Evolutionary conservation across 1,140 invertebrate species (phyloP).

Genomic region (Zaprionus ornatus): DNA sequence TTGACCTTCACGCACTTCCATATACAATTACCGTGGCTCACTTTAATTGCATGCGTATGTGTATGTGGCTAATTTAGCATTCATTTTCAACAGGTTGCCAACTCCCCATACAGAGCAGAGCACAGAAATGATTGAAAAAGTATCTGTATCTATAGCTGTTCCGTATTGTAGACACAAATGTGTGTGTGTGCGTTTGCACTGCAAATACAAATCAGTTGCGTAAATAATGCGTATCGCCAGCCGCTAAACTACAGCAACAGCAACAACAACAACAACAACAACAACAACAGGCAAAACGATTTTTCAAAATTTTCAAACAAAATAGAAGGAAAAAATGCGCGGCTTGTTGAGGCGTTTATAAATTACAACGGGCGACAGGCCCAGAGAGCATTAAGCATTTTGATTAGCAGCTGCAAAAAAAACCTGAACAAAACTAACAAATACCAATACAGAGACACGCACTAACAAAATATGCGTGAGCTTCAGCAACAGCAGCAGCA

Average conservation of each 20-base stretch:
- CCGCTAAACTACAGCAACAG: neutral
- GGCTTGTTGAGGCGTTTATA: constrained; percentile 68
- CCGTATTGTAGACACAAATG: constrained; percentile 9
- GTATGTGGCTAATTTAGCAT: neutral
- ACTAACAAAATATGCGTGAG: constrained; percentile 57
- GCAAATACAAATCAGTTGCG: constrained; percentile 81
- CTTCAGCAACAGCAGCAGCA: constrained; percentile 19
- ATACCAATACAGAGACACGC: constrained; percentile 15
- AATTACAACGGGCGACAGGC: constrained; percentile 65
- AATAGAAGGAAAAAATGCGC: constrained; percentile 14
- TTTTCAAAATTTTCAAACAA: constrained; percentile 18
- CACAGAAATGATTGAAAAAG: constrained; percentile 3
- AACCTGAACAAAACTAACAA: constrained; percentile 34
- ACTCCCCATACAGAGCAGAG: neutral
- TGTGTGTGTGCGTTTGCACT: constrained; percentile 59
- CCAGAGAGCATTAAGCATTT: constrained; percentile 70
- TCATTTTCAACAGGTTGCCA: neutral
- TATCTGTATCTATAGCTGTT: constrained; percentile 5
- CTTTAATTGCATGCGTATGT: constrained; percentile 19
- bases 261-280: constrained; percentile 5
- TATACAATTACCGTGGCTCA: constrained; percentile 25
- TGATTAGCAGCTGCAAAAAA: constrained; percentile 78
- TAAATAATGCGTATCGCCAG: constrained; percentile 76
- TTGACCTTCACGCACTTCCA: constrained; percentile 30
- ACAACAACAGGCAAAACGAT: constrained; percentile 15